Conservation (phyloP, 2,888 invertebrate genomes). For the Pandemis corylana region DNA sequence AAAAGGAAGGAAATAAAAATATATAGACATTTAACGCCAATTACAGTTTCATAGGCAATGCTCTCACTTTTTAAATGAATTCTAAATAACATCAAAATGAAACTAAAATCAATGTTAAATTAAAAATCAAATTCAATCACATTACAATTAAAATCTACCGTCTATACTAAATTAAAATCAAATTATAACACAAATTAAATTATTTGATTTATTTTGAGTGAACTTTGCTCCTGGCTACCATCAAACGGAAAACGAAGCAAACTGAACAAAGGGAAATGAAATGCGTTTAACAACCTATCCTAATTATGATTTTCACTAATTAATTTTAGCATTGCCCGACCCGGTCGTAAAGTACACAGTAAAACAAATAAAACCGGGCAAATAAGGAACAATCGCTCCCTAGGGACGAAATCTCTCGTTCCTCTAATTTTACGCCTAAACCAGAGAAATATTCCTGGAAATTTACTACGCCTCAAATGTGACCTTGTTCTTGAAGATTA, state of each 20-base stretch:
- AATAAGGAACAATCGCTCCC: conserved; percentile 36
- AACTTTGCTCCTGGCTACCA: not conserved
- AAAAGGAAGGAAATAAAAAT: no score
- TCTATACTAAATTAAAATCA: no score
- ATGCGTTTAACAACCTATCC: conserved; percentile 5
- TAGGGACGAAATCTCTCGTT: conserved; percentile 20
- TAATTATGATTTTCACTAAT: conserved; percentile 29
- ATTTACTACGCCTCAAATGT: conserved; percentile 23
- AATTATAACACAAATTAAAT: no score
- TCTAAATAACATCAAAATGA: no score
- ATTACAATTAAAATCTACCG: no score
- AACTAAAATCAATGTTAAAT: no score
- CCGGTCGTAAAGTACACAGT: conserved; percentile 33
- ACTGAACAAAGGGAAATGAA: not conserved
- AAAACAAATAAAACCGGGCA: conserved; percentile 33
- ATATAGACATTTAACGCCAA: no score
- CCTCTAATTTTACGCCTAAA: conserved; percentile 32
- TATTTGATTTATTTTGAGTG: no score
- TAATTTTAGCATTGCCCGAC: conserved; percentile 19
- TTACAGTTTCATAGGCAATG: no score
- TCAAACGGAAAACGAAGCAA: not conserved
- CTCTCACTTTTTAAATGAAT: no score
- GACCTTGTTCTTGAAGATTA: conserved; percentile 20
- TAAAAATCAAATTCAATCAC: no score
- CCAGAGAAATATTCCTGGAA: conserved; percentile 30